These are phyloP conservation scores for Chelon auratus DNA, from an alignment of 2,797 vertebrate genomes.

Conservation along the genomic window DNA sequence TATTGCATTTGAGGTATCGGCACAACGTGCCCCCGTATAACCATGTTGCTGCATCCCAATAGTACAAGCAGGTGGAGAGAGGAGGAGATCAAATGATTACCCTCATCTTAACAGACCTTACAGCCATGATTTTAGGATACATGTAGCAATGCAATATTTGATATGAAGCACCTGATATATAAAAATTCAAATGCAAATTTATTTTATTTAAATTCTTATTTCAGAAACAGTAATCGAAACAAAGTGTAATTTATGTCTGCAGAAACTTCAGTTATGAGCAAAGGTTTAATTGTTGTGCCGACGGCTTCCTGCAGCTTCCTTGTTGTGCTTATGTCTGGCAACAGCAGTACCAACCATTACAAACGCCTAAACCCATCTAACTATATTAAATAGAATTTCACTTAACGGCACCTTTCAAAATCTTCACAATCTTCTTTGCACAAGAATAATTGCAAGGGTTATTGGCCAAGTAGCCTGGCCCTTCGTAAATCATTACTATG, in stretches of 20 bases:
- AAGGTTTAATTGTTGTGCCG: constrained; percentile 15
- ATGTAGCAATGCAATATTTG: constrained; percentile 5
- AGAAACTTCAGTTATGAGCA: constrained; percentile 29
- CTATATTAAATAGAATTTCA: constrained; percentile 27
- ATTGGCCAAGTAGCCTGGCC: constrained; percentile 54
- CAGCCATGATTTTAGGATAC: neutral
- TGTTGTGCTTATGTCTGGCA: constrained; percentile 11
- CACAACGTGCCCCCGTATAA: neutral
- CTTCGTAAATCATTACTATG: constrained; percentile 67
- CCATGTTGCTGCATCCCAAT: neutral
- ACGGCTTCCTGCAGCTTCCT: neutral
- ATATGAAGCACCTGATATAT: constrained; percentile 24
- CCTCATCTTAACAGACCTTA: neutral
- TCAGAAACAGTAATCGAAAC: constrained; percentile 6
- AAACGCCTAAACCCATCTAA: constrained; percentile 30
- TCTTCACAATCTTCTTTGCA: constrained; percentile 51
- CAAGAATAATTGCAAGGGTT: constrained; percentile 69
- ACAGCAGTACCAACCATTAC: constrained; percentile 17
- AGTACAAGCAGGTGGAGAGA: neutral
- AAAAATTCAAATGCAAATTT: constrained; percentile 3
- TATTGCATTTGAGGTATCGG: neutral
- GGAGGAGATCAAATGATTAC: neutral
- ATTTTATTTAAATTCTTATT: neutral
- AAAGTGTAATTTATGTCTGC: constrained; percentile 25
- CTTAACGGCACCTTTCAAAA: constrained; percentile 44